These are phyloP conservation scores for Leptoteleia sp. DNA, from an alignment of 1,140 invertebrate genomes.

Conservation along the genomic window DNA sequence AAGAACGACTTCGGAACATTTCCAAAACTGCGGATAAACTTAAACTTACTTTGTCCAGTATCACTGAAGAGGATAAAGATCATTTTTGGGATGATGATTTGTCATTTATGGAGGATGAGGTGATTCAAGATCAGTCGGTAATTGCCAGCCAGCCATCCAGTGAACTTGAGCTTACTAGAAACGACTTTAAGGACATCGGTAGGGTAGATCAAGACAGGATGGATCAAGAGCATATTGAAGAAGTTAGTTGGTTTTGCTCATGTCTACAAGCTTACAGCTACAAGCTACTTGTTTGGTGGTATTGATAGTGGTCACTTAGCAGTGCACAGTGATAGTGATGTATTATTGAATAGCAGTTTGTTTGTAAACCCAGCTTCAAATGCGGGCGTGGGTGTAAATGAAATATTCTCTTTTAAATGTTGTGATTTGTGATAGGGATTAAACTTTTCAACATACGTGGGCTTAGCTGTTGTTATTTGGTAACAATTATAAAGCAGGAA, in stretches of 20 bases:
- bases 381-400: too few relatives aligned
- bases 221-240: not conserved
- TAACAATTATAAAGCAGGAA: too few relatives aligned
- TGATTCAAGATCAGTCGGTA: not conserved
- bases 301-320: not conserved
- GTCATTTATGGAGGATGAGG: not conserved
- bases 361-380: too few relatives aligned
- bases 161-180: slow-evolving; percentile 69
- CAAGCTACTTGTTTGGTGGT: not conserved
- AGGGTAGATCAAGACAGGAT: slow-evolving; percentile 66
- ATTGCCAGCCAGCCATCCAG: slow-evolving; percentile 56
- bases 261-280: too few relatives aligned
- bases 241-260: slow-evolving; percentile 14
- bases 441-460: too few relatives aligned
- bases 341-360: not conserved
- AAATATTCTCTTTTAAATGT: too few relatives aligned
- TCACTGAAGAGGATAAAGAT: slow-evolving; percentile 68
- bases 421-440: too few relatives aligned
- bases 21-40: slow-evolving; percentile 75
- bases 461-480: too few relatives aligned
- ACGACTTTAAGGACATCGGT: slow-evolving; percentile 74
- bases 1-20: slow-evolving; percentile 76
- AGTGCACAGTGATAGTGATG: not conserved
- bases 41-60: slow-evolving; percentile 72
- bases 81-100: slow-evolving; percentile 72